Evolutionary conservation across 1,140 invertebrate species (phyloP).

Genomic region (Manduca sexta): DNA sequence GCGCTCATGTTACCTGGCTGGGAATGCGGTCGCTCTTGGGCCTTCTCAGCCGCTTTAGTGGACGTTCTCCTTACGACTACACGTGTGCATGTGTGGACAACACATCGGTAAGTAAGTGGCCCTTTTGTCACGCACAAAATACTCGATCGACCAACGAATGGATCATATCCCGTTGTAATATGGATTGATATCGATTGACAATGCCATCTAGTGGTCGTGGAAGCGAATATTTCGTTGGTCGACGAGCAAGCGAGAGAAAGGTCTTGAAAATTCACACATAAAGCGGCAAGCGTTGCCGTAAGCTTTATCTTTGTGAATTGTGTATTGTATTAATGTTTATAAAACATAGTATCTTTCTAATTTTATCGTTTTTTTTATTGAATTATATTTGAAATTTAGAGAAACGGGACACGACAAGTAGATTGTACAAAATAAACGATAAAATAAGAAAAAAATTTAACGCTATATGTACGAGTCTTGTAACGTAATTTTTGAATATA

Average conservation of each 20-base stretch:
- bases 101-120: conserved; percentile 63
- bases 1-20: conserved; percentile 72
- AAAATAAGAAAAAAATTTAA: no score
- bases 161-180: conserved; percentile 3
- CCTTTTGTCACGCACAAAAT: conserved; percentile 34
- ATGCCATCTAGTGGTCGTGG: not conserved
- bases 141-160: conserved; percentile 40
- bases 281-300: conserved; percentile 65
- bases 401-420: no score
- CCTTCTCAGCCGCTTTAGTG: conserved; percentile 74
- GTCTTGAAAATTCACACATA: conserved; percentile 46
- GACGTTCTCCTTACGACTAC: conserved; percentile 74
- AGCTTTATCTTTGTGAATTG: conserved; percentile 16
- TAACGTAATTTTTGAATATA: no score
- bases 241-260: conserved; percentile 38
- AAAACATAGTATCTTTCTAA: not conserved
- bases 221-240: conserved; percentile 34
- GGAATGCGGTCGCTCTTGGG: conserved; percentile 73
- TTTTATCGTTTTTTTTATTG: conserved; percentile 3
- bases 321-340: not conserved
- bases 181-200: conserved; percentile 3
- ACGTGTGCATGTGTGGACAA: conserved; percentile 72
- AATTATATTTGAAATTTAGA: not conserved
- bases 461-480: no score
- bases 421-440: no score